Conservation (phyloP, 1,140 invertebrate species). For the Melanaphis sacchari region DNA sequence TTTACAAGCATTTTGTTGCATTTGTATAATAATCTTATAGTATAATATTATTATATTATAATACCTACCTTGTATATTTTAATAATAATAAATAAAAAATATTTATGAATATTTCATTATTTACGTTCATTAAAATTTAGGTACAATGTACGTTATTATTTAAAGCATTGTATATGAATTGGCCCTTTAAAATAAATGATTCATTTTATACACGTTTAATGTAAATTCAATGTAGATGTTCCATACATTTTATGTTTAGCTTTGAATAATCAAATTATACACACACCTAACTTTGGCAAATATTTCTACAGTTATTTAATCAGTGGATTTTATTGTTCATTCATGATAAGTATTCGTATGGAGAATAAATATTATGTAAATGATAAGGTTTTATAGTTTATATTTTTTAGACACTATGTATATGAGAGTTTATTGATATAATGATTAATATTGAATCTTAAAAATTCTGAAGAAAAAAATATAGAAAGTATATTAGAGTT, state of each 20-base stretch:
- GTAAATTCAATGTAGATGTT: not conserved
- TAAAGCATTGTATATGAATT: not conserved
- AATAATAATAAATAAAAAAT: not conserved
- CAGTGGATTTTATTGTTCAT: conserved; percentile 19
- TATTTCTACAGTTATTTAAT: conserved; percentile 30
- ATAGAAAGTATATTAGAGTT: not conserved
- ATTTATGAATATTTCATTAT: conserved; percentile 28
- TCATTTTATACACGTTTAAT: not conserved
- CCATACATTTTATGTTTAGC: not conserved
- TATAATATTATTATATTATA: not conserved
- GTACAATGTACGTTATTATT: conserved; percentile 11
- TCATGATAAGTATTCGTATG: not conserved
- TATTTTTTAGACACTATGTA: not conserved
- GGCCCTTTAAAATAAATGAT: conserved; percentile 15
- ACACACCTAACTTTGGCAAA: not conserved
- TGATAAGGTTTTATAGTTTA: not conserved
- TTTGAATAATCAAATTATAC: conserved; percentile 35
- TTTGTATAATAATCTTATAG: not conserved
- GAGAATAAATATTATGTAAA: not conserved
- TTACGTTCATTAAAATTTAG: not conserved
- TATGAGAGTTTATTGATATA: conserved; percentile 20
- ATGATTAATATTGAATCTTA: not conserved
- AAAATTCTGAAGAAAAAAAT: not conserved
- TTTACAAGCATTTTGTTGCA: not conserved
- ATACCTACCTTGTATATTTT: not conserved